Conservation (phyloP, 2,113 vertebrate species). For the Anhinga anhinga region DNA sequence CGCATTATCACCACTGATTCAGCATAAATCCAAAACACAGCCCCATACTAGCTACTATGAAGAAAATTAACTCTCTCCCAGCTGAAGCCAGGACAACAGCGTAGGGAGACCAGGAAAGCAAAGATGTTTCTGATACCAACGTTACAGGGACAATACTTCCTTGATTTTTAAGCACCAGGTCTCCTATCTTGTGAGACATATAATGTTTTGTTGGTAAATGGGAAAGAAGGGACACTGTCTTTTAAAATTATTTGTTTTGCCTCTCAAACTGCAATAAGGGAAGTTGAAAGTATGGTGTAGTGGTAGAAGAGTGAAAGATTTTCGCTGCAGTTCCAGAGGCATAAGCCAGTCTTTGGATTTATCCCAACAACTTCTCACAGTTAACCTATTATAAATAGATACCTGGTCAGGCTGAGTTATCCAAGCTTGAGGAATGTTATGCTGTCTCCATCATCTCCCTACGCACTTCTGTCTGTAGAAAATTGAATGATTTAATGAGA, state of each 20-base stretch:
- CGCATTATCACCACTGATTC: no score
- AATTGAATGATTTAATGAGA: neutral
- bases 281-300: neutral
- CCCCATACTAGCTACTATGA: no score
- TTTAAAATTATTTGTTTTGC: neutral
- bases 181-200: neutral
- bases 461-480: neutral
- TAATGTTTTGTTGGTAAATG: neutral
- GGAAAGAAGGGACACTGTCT: neutral
- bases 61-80: no score
- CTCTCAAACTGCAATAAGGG: neutral
- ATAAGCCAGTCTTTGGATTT: neutral
- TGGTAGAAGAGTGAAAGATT: neutral
- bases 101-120: neutral
- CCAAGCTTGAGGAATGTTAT: neutral
- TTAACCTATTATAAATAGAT: neutral
- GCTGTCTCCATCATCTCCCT: neutral
- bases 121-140: neutral
- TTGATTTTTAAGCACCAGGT: neutral
- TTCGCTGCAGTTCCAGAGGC: neutral
- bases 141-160: neutral
- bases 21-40: no score
- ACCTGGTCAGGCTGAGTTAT: neutral
- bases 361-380: neutral
- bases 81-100: no score